A percentile compares a stretch with the other conserved stretches of the same genome.
These are phyloP conservation scores for Lissonota sp. DNA, from an alignment of 2,888 invertebrate genomes.

Conservation along the genomic window DNA sequence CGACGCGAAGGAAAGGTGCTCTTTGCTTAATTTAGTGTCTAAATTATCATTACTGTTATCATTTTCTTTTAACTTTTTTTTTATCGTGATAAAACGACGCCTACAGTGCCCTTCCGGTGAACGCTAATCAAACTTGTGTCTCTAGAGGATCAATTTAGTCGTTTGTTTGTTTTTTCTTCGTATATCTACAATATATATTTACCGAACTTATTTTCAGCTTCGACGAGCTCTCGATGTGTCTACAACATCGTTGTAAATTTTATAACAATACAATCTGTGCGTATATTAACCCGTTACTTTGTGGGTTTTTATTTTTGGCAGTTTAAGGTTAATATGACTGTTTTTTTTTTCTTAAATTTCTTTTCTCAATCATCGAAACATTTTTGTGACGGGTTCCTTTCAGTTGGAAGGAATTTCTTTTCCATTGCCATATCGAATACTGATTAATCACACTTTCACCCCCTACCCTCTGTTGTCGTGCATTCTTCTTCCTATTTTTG, in stretches of 20 bases:
- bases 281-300: conserved; percentile 69
- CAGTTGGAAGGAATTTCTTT: conserved; percentile 33
- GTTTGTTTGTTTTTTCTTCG: conserved; percentile 40
- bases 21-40: conserved; percentile 26
- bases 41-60: background rate
- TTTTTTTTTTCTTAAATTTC: conserved; percentile 59
- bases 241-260: conserved; percentile 66
- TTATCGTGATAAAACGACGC: conserved; percentile 28
- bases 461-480: conserved; percentile 8
- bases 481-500: background rate
- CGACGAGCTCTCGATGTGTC: conserved; percentile 46
- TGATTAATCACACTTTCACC: conserved; percentile 33
- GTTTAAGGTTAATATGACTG: conserved; percentile 60
- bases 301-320: conserved; percentile 73
- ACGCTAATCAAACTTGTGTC: conserved; percentile 29
- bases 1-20: conserved; percentile 31
- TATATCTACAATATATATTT: conserved; percentile 40
- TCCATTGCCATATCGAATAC: conserved; percentile 45
- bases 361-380: conserved; percentile 41
- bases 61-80: conserved; percentile 14
- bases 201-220: conserved; percentile 55
- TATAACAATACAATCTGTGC: conserved; percentile 75
- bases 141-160: conserved; percentile 37
- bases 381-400: conserved; percentile 7
- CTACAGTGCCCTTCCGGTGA: conserved; percentile 37